Evolutionary conservation across 1,140 invertebrate genomes (phyloP).

Genomic region (Bursaphelenchus mucronatus): DNA sequence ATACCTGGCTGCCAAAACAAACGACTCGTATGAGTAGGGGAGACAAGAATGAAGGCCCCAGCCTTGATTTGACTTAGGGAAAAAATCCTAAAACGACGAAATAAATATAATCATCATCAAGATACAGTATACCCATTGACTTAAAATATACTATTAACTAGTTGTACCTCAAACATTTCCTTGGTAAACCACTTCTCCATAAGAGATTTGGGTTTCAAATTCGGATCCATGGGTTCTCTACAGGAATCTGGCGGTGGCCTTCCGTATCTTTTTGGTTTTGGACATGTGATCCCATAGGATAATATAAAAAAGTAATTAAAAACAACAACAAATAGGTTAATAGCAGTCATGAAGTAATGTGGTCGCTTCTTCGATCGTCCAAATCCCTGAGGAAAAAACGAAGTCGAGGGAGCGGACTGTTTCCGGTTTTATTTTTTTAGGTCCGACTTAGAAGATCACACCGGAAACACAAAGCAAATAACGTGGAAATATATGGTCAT

Average conservation of each 20-base stretch:
- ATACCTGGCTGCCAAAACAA: conserved; percentile 51
- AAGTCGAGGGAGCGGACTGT: too few relatives aligned
- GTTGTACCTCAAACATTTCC: conserved; percentile 37
- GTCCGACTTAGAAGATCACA: too few relatives aligned
- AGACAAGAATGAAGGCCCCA: conserved; percentile 42
- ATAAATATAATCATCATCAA: background rate
- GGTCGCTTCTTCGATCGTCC: too few relatives aligned
- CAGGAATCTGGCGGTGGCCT: background rate
- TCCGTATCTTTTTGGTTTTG: conserved; percentile 14
- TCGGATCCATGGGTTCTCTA: conserved; percentile 19
- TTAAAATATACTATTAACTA: conserved; percentile 1
- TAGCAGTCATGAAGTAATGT: too few relatives aligned
- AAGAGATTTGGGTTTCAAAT: conserved; percentile 26
- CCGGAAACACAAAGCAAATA: too few relatives aligned
- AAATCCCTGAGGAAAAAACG: too few relatives aligned
- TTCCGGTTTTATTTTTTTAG: too few relatives aligned
- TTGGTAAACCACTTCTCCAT: conserved; percentile 37
- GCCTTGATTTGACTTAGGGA: conserved; percentile 53
- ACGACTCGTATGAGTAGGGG: conserved; percentile 55
- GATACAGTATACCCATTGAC: background rate
- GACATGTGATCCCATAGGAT: conserved; percentile 1
- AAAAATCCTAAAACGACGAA: conserved; percentile 39
- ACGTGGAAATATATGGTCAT: too few relatives aligned
- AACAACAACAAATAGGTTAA: too few relatives aligned
- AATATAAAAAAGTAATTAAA: too few relatives aligned